Base-by-base conservation (phyloP, 2,888 invertebrate genomes). In the Leptopilina drosophilae region DNA sequence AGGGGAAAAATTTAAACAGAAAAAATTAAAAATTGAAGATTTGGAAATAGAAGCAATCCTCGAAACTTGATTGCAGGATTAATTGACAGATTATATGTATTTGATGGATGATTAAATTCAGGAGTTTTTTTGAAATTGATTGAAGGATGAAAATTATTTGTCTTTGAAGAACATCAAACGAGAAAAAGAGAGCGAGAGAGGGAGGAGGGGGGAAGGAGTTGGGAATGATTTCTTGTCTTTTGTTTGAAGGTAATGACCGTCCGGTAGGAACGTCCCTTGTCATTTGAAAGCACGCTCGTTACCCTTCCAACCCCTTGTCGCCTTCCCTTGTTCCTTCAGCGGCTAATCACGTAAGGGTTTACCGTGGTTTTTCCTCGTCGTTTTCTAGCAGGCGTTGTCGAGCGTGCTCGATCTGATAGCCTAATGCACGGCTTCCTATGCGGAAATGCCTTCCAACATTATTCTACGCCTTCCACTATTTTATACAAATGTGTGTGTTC, bases 381-480 rank as follows among this genome's bases (percentile, higher is more conserved):
- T 84, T 82, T 84, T 82, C 84, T 82, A 82, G 82, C 82, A 82
- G 80, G 82, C 82, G 80, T 82, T 81, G 81, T 82, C 84, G 88
- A 88, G 90, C 91, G 91, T 91, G 91, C 90, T 86, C 87, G 90
- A 91, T 91, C 91, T 90, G 91, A 91, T 91, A 91, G 89, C 88
- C 89, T 91, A 91, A 91, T 91, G 90, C 91, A 90, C 90, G 91
- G 88, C 89, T 91, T 91, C 91, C 91, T 90, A 90, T 91, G 86
- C 91, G 91, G 91, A 91, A 91, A 91, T 91, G 87, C 88, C 88
- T 86, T 87, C 85, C 87, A 87, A 88, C 90, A 89, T 90, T 90
- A 90, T 90, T 89, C 89, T 87, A 88, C 87, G 87, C 83, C 85
- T 84, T 42, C 42, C 42, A 42, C 84, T 85, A 79, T 85, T 82